Conservation (phyloP, 2,888 invertebrate genomes). For the Euzetes globulus region DNA sequence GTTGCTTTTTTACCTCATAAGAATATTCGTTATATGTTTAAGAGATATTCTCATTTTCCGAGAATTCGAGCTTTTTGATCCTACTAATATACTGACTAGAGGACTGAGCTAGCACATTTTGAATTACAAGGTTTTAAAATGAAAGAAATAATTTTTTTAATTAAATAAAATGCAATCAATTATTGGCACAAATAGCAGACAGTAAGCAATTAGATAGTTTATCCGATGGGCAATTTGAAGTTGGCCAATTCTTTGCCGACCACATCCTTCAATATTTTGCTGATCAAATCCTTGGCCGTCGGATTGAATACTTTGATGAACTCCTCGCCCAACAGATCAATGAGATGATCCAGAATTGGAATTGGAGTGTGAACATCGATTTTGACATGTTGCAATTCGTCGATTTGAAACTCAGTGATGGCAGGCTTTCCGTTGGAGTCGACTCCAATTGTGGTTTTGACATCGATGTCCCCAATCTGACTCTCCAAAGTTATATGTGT, state of each 20-base stretch:
- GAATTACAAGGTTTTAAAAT: too few relatives aligned
- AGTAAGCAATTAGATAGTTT: too few relatives aligned
- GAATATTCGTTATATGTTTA: too few relatives aligned
- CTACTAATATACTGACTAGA: too few relatives aligned
- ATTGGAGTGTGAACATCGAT: slow-evolving; percentile 19
- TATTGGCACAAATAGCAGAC: too few relatives aligned
- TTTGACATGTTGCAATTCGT: slow-evolving; percentile 9
- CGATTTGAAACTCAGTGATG: slow-evolving; percentile 1
- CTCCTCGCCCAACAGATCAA: not conserved
- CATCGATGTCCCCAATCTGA: not conserved
- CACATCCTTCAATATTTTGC: not conserved
- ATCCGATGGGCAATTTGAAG: not conserved
- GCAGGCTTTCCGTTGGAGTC: not conserved
- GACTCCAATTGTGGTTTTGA: not conserved
- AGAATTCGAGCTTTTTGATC: too few relatives aligned
- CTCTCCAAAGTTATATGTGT: not conserved
- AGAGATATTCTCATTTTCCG: too few relatives aligned
- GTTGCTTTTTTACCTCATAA: too few relatives aligned
- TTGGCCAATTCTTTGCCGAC: not conserved
- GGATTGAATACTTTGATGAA: slow-evolving; percentile 7
- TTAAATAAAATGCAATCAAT: too few relatives aligned
- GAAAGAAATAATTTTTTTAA: too few relatives aligned
- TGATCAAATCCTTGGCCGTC: not conserved
- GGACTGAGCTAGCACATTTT: too few relatives aligned
- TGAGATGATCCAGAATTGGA: not conserved